Evolutionary conservation across 2,113 vertebrate species (phyloP), one percentile per base, ranked within the genome.

Genomic region (Leptobrachium ailaonicum): DNA sequence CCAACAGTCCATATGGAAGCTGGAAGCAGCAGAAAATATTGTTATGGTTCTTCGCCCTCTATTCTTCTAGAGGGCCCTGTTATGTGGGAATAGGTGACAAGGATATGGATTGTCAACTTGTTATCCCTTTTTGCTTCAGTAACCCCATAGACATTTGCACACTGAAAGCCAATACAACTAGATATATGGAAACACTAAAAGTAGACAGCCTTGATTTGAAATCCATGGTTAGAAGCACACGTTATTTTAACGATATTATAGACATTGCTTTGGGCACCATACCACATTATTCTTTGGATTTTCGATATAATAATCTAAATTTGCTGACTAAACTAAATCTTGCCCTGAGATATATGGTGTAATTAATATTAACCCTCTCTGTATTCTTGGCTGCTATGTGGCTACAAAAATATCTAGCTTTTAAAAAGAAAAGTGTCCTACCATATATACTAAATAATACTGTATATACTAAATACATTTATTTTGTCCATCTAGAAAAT

Each of bases 21-120:
- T 43, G 54, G 69, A 20, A 66, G 64, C 56, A 73, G 71, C 60
- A 73, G 4, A 79, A 41, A 54, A 45, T 2, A 67, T 73, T 80
- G 69, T 67, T 73, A 80, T 58, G 62, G 58, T 40, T 67, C 41
- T 73, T 80, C 66, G 73, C 71, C 71, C 62, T 67, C 58, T 80
- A 4, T 42, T 43, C 41, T 66, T 45, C 60, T 73, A 40, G 47
- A 73, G 70, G 47, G 60, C 77, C 40, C 45, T 66, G 60, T 45
- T 60, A 73, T 66, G 77, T 45, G 41, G 50, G 41, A 58, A 66
- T 73, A 45, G 71, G 71, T 73, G 78, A 73, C 71, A 73, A 4
- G 78, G 41, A 58, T 58, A 73, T 7, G 63, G 62, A 54, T 80
- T 80, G 78, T 73, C 70, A 66, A 73, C 40, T 73, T 67, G 41